Conservation (phyloP, 2,888 invertebrate genomes). For the Hesperia comma region DNA sequence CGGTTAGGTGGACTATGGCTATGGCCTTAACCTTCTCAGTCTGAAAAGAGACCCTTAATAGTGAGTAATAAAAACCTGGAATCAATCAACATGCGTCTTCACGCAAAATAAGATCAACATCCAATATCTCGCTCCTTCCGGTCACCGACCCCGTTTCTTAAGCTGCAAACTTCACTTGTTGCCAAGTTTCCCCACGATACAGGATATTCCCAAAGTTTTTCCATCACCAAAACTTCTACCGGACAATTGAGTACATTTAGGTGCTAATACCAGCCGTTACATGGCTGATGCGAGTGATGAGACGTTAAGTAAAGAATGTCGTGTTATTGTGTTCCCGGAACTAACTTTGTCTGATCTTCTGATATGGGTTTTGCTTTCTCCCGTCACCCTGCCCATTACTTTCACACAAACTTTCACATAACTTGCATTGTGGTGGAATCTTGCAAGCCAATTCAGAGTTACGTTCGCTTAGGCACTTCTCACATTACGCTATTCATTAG, state of each 20-base stretch:
- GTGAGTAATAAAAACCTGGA: too few species aligned
- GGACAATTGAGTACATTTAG: constrained; percentile 1
- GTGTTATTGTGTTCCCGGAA: not conserved
- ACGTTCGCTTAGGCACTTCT: too few species aligned
- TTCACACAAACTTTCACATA: too few species aligned
- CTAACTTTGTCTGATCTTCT: not conserved
- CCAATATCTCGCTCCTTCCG: not conserved
- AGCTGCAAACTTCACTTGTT: not conserved
- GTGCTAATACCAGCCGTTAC: not conserved
- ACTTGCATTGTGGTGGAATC: too few species aligned
- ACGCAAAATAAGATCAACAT: too few species aligned
- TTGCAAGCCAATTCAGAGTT: too few species aligned
- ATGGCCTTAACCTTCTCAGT: too few species aligned
- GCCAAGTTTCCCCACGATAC: not conserved
- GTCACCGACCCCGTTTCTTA: not conserved
- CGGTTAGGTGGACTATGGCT: too few species aligned
- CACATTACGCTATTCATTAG: too few species aligned
- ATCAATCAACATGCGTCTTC: too few species aligned
- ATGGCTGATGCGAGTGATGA: not conserved
- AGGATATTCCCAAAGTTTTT: constrained; percentile 5
- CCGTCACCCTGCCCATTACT: not conserved
- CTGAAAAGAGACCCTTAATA: too few species aligned
- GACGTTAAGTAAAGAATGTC: not conserved
- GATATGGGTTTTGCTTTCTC: not conserved
- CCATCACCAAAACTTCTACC: not conserved